Evolutionary conservation across 2,888 invertebrate genomes (phyloP), one percentile per base, ranked within the genome.

Genomic region (Andrena bicolor): DNA sequence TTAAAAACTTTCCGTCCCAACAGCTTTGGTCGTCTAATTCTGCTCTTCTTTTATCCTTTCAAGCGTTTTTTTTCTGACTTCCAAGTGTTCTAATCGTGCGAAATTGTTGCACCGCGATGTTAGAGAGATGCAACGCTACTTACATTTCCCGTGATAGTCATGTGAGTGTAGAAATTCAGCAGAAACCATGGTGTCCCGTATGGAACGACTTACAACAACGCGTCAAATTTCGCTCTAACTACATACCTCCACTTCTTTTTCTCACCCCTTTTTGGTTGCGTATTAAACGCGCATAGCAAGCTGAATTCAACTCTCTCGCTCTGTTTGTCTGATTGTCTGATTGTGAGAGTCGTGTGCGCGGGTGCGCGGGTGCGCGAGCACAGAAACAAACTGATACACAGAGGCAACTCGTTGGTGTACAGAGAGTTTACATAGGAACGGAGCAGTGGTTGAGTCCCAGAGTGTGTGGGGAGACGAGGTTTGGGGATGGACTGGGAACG

Each of bases 301-400:
- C 89, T 87, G 85, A 88, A 89, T 86, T 90, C 84, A 86, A 82
- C 80, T 82, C 69, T 66, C 30, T 65, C 41, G 56, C 28, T 20
- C n/a, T 41, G 4, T 30, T 5, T 66, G 48, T 66, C 49, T 53
- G 20, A 60, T 30, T 7, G 30, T 74, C 53, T 61, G n/a, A 41
- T 41, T 41, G 41, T 41, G 41, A 16, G 41, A 41, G 41, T 23
- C 23, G 26, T 26, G 56, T 13, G 56, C 23, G 23, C 23, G 23
- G 56, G 20, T n/a, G 49, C n/a, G 48, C 3, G 20, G 51, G 10
- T 64, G 66, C 26, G 56, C 56, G 56, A 8, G 56, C 35, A 72
- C 48, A 20, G 48, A 75, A 53, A 23, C 63, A 23, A 58, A 8
- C 5, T 3, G 35, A 23, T 78, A 76, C 64, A 74, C 41, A 66